Evolutionary conservation across 2,113 vertebrate genomes (phyloP).

Genomic region (Anhinga anhinga): DNA sequence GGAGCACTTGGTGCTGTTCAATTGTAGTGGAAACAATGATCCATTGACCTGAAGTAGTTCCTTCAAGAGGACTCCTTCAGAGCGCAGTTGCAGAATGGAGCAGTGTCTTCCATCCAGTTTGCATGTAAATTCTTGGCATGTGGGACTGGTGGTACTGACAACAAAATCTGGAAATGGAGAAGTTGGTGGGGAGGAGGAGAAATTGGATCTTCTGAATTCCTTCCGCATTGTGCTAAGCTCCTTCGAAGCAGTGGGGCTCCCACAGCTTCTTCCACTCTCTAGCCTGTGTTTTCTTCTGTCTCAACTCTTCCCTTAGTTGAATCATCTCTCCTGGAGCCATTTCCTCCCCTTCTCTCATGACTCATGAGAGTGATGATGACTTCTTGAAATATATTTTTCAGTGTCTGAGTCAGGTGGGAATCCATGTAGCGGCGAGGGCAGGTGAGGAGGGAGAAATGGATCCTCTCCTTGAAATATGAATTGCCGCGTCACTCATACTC

Average conservation of each 20-base stretch:
- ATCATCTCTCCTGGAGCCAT: conserved; percentile 20
- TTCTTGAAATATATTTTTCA: conserved; percentile 12
- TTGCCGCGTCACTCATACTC: neutral
- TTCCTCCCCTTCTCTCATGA: conserved; percentile 38
- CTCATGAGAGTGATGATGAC: conserved; percentile 5
- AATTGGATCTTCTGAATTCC: neutral
- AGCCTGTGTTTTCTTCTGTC: neutral
- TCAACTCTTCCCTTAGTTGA: conserved; percentile 12
- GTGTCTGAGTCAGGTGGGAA: conserved; percentile 27
- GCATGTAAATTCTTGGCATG: neutral
- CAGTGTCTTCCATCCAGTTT: neutral
- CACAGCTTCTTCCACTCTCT: neutral
- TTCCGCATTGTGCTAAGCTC: neutral
- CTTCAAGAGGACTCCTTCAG: neutral
- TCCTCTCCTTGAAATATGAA: neutral
- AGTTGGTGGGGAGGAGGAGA: neutral
- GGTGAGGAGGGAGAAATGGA: neutral
- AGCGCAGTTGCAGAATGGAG: neutral
- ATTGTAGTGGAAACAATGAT: neutral
- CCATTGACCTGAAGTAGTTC: neutral
- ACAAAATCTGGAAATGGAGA: neutral
- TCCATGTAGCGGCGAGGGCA: neutral
- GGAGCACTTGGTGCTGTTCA: neutral
- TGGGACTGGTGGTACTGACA: neutral
- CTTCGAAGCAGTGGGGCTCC: neutral